A percentile compares a stretch with the other conserved stretches of the same genome.
phyloP scores from a whole-genome alignment of 1,140 invertebrate genomes.

The Listronotus oregonensis region DNA sequence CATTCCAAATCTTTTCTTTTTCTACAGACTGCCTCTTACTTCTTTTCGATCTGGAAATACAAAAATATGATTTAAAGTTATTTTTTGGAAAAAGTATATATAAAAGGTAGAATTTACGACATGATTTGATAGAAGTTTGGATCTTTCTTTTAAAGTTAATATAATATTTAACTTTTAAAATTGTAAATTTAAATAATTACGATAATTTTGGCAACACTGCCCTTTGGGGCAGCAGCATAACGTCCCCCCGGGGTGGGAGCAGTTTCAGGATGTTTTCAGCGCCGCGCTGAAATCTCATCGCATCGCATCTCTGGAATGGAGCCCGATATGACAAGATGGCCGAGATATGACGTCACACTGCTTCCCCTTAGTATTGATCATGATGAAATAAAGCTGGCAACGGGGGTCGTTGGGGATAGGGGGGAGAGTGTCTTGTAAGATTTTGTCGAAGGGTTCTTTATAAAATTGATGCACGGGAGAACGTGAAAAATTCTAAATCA shows the following conservation, averaged over 20 bases:
- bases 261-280: slow-evolving; percentile 45
- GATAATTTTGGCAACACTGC: slow-evolving; percentile 11
- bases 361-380: slow-evolving; percentile 52
- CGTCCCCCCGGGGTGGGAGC: slow-evolving; percentile 30
- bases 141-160: no score
- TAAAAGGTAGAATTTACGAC: no score
- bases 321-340: slow-evolving; percentile 55
- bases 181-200: no score
- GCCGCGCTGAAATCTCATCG: slow-evolving; percentile 45
- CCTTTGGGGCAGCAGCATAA: slow-evolving; percentile 16
- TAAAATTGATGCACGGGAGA: no score
- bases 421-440: slow-evolving; percentile 14
- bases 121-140: no score
- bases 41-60: no score
- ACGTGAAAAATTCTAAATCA: no score
- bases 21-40: no score
- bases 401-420: slow-evolving; percentile 6
- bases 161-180: no score
- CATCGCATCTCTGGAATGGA: slow-evolving; percentile 49
- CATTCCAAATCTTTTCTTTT: no score
- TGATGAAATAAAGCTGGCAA: slow-evolving; percentile 45
- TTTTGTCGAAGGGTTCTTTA: not conserved
- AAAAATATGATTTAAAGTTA: no score
- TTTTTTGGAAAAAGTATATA: no score
- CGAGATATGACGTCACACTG: slow-evolving; percentile 54